A percentile compares a stretch with the other conserved stretches of the same genome.
These are phyloP conservation scores for Genyomyrus donnyi DNA, from an alignment of 2,113 vertebrate species.

Conservation along the genomic window DNA sequence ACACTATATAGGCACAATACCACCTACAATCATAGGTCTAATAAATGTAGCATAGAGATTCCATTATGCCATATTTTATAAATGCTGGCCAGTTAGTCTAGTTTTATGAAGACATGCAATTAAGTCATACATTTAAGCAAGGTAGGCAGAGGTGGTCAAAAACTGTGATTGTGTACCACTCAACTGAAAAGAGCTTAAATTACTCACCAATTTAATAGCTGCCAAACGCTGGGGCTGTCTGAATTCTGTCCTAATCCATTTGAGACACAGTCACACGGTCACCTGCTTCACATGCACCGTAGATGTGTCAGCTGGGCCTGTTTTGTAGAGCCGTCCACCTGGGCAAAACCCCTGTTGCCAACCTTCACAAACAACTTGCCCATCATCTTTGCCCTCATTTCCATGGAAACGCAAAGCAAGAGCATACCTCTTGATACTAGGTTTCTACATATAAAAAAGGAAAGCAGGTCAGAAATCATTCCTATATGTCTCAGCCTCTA, in stretches of 20 bases:
- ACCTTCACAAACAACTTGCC: constrained; percentile 36
- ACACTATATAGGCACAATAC: background rate
- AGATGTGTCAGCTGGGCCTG: background rate
- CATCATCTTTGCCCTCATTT: constrained; percentile 38
- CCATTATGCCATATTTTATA: background rate
- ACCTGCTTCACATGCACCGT: background rate
- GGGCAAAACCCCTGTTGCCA: constrained; percentile 28
- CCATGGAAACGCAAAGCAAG: constrained; percentile 42
- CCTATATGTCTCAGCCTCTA: constrained; percentile 36
- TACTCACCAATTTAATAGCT: background rate
- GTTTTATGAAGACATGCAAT: background rate
- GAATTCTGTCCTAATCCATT: background rate
- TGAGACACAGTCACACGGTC: background rate
- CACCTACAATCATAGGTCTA: background rate
- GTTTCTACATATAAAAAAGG: constrained; percentile 17
- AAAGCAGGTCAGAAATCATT: constrained; percentile 33
- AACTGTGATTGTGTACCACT: background rate
- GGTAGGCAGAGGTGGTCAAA: background rate
- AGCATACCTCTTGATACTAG: constrained; percentile 32
- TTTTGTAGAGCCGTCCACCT: constrained; percentile 30
- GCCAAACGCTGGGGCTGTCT: background rate
- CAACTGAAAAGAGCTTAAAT: background rate
- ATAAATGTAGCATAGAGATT: background rate
- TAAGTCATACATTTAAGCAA: background rate
- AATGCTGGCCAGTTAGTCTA: background rate